Percentiles rank a stretch among this genome's conserved stretches.
Conservation (phyloP, 1,140 invertebrate genomes). For the Zaprionus capensis region DNA sequence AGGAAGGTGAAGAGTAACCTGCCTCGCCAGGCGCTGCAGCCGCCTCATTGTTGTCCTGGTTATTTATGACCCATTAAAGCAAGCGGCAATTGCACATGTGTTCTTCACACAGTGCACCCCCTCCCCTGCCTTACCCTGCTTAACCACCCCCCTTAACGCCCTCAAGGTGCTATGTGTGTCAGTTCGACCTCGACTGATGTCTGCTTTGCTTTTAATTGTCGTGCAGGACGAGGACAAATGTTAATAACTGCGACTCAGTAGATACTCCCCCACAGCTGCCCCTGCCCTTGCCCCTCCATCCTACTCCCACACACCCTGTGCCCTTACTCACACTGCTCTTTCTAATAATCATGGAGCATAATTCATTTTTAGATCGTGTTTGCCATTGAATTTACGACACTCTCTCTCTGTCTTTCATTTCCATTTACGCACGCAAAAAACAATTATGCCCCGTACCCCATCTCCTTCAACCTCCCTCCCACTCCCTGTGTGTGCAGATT, state of each 20-base stretch:
- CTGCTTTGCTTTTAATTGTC: slow-evolving; percentile 69
- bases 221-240: slow-evolving; percentile 59
- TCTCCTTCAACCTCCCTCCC: neutral
- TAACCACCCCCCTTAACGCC: neutral
- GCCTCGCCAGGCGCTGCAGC: slow-evolving; percentile 50
- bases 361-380: slow-evolving; percentile 70
- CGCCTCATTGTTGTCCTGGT: slow-evolving; percentile 78
- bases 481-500: slow-evolving; percentile 31
- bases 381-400: slow-evolving; percentile 66
- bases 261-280: neutral
- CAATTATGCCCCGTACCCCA: slow-evolving; percentile 50
- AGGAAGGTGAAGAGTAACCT: slow-evolving; percentile 19
- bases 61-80: slow-evolving; percentile 81
- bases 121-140: no score
- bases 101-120: slow-evolving; percentile 63
- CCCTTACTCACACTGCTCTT: slow-evolving; percentile 35
- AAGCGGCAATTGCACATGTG: slow-evolving; percentile 82
- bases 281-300: neutral
- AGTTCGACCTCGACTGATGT: slow-evolving; percentile 45
- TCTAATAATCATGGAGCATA: slow-evolving; percentile 76
- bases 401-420: slow-evolving; percentile 37
- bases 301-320: neutral
- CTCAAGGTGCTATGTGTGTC: slow-evolving; percentile 65
- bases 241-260: slow-evolving; percentile 65
- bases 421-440: slow-evolving; percentile 71